Evolutionary conservation across 2,888 invertebrate genomes (phyloP), one percentile per base, ranked within the genome.

Genomic region (Lamellibrachia columna): DNA sequence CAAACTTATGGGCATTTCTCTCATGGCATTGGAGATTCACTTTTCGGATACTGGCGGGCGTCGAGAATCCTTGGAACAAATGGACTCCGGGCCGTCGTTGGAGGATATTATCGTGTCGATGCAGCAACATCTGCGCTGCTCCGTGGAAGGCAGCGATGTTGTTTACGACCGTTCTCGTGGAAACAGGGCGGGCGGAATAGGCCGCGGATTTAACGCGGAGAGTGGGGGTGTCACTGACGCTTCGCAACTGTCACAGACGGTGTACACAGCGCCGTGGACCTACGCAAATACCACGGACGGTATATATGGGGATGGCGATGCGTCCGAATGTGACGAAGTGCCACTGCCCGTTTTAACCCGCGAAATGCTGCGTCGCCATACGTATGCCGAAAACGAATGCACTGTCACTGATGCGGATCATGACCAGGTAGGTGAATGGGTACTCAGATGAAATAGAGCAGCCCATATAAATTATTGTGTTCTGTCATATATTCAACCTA

Each of bases 251-350:
- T 75, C 75, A 6, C 75, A 75, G 6, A 75, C 75, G 15, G 75
- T 75, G 3, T 75, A 75, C 22, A 75, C 75, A 22, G 75, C 75
- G 22, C 75, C 75, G 22, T 75, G 75, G 75, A 75, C 75, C n/a
- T 75, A 75, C 22, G 75, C 15, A 6, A 75, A 4, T 75, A 6
- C 75, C 6, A 75, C 75, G 75, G 22, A 15, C 75, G 75, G 75
- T 75, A 75, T 75, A 22, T 75, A 75, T 75, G 75, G 75, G 75
- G 75, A 75, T 75, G n/a, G n/a, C n/a, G 75, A 75, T 75, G 75
- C 75, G n/a, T 75, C 75, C 15, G 75, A 75, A 75, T 75, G 75
- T n/a, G 75, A 75, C 15, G 75, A 75, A 75, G 22, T 75, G 22
- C 75, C 75, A 75, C 75, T 75, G 75, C 75, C 75, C 11, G 22